Base-by-base conservation (phyloP, 2,113 vertebrate species). In the Amazona vittata region DNA sequence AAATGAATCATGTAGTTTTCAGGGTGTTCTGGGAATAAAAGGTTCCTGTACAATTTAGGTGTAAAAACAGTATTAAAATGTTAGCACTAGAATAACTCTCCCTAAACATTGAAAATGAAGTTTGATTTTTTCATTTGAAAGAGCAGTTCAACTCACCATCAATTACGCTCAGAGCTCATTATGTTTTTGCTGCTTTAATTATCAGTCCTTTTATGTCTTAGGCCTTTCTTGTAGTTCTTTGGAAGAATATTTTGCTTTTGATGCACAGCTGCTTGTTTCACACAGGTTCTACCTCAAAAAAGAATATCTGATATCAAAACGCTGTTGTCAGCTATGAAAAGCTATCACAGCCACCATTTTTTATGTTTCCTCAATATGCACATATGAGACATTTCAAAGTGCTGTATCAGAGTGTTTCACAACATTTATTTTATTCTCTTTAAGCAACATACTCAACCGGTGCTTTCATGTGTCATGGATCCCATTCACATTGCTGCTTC, bases 1-100 rank as follows among this genome's bases (percentile, higher is more conserved):
- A 97, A 96, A 97, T 96, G 85, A 95, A 46, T 88, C n/a, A 82
- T 83, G 64, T 70, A 59, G 28, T 95, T 97, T 96, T 93, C 69
- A 80, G 74, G 24, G 26, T 77, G 41, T 60, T 90, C 39, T 57
- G 44, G 29, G n/a, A 80, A 78, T 86, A 65, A 95, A 82, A 65
- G 39, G 9, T 67, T 89, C 24, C 69, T 68, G 18, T 84, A 69
- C 25, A 80, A 43, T 68, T 65, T 69, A 94, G 37, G 80, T 94
- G 60, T 89, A 71, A 90, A 93, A 94, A 60, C 31, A 53, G 35
- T 79, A 52, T 83, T 65, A 83, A 95, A 96, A 50, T 92, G 52
- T 75, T 92, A 94, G 55, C 37, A 79, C 39, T 80, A 75, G 46
- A 95, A 87, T 86, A 83, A 82, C 41, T 69, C 46, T 87, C 15